Percentiles rank a stretch among this genome's conserved stretches.
Evolutionary conservation across 1,140 invertebrate species (phyloP).

Genomic region (Megathymus violae): DNA sequence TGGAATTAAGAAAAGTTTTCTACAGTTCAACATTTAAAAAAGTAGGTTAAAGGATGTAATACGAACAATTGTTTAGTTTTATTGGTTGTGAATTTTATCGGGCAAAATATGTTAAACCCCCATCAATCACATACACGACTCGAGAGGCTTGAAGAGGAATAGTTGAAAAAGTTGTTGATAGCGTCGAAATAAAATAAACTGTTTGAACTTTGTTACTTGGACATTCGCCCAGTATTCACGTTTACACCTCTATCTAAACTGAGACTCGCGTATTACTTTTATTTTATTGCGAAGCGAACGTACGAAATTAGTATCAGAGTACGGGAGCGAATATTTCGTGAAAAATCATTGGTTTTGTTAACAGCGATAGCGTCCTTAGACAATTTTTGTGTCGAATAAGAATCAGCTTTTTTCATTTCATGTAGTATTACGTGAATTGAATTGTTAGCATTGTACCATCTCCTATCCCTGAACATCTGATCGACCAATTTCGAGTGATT

Average conservation of each 20-base stretch:
- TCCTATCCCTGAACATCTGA: too few relatives aligned
- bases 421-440: too few relatives aligned
- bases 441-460: too few relatives aligned
- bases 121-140: constrained; percentile 2
- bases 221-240: constrained; percentile 25
- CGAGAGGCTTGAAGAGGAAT: neutral
- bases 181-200: constrained; percentile 19
- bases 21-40: too few relatives aligned
- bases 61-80: too few relatives aligned
- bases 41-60: too few relatives aligned
- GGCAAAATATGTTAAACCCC: too few relatives aligned
- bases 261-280: constrained; percentile 22
- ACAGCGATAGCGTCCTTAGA: neutral
- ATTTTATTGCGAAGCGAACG: constrained; percentile 30
- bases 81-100: too few relatives aligned
- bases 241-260: constrained; percentile 33
- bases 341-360: neutral
- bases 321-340: constrained; percentile 5
- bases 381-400: too few relatives aligned
- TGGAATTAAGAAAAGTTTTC: too few relatives aligned
- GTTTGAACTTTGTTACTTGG: constrained; percentile 34
- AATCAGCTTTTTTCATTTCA: too few relatives aligned
- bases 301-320: constrained; percentile 19
- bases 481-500: too few relatives aligned
- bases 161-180: constrained; percentile 21